Conservation (phyloP, 2,888 invertebrate species). For the Philereme vetulata region DNA sequence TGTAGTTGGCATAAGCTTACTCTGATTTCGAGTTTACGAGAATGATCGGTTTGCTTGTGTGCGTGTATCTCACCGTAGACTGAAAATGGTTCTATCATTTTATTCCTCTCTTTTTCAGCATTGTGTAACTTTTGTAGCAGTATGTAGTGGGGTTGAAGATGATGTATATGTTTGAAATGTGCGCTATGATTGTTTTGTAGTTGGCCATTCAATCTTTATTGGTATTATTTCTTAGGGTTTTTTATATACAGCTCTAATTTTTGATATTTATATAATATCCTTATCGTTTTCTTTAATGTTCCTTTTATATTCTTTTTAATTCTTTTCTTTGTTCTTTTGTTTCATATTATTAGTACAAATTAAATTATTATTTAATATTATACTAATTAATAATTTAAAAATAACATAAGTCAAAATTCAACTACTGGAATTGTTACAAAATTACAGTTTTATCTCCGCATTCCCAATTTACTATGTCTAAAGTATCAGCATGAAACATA, state of each 20-base stretch:
- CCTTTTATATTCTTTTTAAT: too few relatives aligned
- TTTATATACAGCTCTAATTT: background rate
- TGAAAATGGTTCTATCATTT: slow-evolving; percentile 82
- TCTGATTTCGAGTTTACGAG: slow-evolving; percentile 39
- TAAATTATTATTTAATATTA: too few relatives aligned
- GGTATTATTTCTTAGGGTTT: background rate
- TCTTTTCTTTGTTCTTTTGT: too few relatives aligned
- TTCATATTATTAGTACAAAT: too few relatives aligned
- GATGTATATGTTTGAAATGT: slow-evolving; percentile 41
- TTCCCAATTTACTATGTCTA: slow-evolving; percentile 50
- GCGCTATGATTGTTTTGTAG: slow-evolving; percentile 10
- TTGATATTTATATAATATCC: too few relatives aligned
- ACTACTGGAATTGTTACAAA: background rate
- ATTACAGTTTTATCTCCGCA: slow-evolving; percentile 16
- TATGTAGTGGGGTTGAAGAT: slow-evolving; percentile 40
- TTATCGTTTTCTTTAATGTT: too few relatives aligned
- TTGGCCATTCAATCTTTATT: slow-evolving; percentile 4
- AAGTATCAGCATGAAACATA: slow-evolving; percentile 82
- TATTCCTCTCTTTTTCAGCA: slow-evolving; percentile 78
- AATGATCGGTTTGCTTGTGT: slow-evolving; percentile 47
- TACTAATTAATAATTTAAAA: too few relatives aligned
- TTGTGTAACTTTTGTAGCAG: slow-evolving; percentile 66
- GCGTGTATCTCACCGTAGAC: slow-evolving; percentile 65
- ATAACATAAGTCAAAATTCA: background rate
- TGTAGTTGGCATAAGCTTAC: slow-evolving; percentile 6